A percentile compares a stretch with the other conserved stretches of the same genome.
Evolutionary conservation across 2,888 invertebrate genomes (phyloP).

Genomic region (Carterocephalus palaemon): DNA sequence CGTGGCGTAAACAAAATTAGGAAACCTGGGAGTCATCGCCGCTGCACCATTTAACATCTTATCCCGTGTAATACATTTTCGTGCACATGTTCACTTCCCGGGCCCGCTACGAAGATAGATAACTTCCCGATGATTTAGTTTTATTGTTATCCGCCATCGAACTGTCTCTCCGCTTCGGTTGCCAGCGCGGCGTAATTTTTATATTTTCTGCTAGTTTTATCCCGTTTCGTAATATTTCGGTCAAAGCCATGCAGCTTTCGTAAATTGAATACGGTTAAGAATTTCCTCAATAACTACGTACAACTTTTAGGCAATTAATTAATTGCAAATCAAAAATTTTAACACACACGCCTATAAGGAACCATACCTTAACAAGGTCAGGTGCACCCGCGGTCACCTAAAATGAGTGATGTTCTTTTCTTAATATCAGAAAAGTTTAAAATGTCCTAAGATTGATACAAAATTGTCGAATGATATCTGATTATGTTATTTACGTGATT

Average conservation of each 20-base stretch:
- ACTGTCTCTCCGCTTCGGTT: conserved; percentile 49
- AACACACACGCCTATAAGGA: too few relatives aligned
- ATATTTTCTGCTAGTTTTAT: conserved; percentile 26
- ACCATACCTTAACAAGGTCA: too few relatives aligned
- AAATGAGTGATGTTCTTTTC: too few relatives aligned
- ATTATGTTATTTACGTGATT: too few relatives aligned
- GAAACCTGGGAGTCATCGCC: conserved; percentile 50
- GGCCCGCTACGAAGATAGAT: conserved; percentile 65
- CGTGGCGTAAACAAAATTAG: conserved; percentile 37
- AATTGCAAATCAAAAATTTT: too few relatives aligned
- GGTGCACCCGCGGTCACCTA: too few relatives aligned
- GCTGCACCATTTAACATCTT: conserved; percentile 66
- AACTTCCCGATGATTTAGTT: conserved; percentile 79
- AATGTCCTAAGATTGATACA: neutral
- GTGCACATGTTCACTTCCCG: conserved; percentile 62
- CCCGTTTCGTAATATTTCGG: conserved; percentile 5
- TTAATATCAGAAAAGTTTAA: conserved; percentile 1
- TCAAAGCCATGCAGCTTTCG: conserved; percentile 8
- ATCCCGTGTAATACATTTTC: conserved; percentile 61
- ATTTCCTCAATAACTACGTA: too few relatives aligned
- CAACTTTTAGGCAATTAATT: too few relatives aligned
- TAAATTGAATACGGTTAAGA: too few relatives aligned
- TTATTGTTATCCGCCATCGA: conserved; percentile 73
- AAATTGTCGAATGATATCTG: too few relatives aligned
- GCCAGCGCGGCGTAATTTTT: conserved; percentile 28